Evolutionary conservation across 2,797 vertebrate species (phyloP).

Genomic region (Spizella passerina): DNA sequence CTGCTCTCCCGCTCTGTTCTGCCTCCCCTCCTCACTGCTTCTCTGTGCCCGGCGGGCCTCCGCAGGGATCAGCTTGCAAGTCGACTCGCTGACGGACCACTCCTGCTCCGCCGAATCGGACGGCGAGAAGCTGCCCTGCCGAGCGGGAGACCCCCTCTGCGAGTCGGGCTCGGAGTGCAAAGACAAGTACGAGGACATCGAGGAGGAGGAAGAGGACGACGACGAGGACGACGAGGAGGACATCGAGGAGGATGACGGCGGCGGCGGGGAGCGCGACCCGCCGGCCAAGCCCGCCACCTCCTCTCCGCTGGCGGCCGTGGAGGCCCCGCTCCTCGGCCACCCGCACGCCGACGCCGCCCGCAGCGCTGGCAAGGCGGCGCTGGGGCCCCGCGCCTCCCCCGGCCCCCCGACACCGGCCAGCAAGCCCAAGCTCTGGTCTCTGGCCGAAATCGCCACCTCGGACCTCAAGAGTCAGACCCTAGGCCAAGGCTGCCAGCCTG

Average conservation of each 20-base stretch:
- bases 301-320: slow-evolving; percentile 89
- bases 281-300: slow-evolving; percentile 86
- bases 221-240: slow-evolving; percentile 77
- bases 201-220: slow-evolving; percentile 72
- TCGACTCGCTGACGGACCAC: slow-evolving; percentile 94
- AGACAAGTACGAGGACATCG: slow-evolving; percentile 84
- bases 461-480: slow-evolving; percentile 90
- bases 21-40: background rate
- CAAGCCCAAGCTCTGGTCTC: slow-evolving; percentile 96
- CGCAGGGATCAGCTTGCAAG: slow-evolving; percentile 93
- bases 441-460: slow-evolving; percentile 98
- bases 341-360: slow-evolving; percentile 79
- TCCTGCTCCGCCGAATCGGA: slow-evolving; percentile 95
- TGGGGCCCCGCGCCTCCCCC: slow-evolving; percentile 79
- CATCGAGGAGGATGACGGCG: slow-evolving; percentile 73
- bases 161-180: slow-evolving; percentile 83
- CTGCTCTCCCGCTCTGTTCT: background rate
- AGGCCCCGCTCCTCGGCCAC: slow-evolving; percentile 84
- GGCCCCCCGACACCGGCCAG: slow-evolving; percentile 82
- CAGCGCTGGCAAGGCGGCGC: slow-evolving; percentile 70
- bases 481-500: slow-evolving; percentile 80
- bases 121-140: slow-evolving; percentile 87
- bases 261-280: slow-evolving; percentile 65
- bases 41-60: slow-evolving; percentile 4
- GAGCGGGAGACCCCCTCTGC: slow-evolving; percentile 81